Evolutionary conservation across 2,888 invertebrate species (phyloP).

Genomic region (Eulithis prunata): DNA sequence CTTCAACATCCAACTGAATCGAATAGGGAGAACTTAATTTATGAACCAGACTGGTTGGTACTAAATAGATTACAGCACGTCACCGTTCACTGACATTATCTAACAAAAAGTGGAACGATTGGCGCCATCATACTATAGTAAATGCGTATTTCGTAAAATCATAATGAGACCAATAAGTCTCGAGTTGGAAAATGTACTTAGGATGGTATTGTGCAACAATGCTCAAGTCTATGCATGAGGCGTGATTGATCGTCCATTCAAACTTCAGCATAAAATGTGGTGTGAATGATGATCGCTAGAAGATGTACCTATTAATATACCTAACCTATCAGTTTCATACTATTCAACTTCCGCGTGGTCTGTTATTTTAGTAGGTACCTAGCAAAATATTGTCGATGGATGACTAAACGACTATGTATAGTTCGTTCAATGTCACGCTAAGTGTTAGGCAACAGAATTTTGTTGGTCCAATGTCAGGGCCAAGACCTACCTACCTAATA

Average conservation of each 20-base stretch:
- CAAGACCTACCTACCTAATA: not conserved
- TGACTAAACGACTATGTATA: not conserved
- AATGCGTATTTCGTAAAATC: constrained; percentile 8
- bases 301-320: too few relatives aligned
- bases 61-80: constrained; percentile 12
- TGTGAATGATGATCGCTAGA: too few relatives aligned
- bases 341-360: not conserved
- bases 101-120: constrained; percentile 24
- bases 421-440: constrained; percentile 15
- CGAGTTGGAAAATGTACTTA: too few relatives aligned
- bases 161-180: too few relatives aligned
- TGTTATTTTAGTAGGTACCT: not conserved
- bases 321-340: too few relatives aligned
- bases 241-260: too few relatives aligned
- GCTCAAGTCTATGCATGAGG: too few relatives aligned
- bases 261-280: too few relatives aligned
- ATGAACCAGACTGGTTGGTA: constrained; percentile 9
- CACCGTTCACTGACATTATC: constrained; percentile 13
- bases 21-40: not conserved
- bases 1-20: too few relatives aligned
- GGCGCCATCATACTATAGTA: constrained; percentile 12
- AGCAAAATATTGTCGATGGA: not conserved
- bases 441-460: constrained; percentile 13
- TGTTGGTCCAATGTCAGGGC: constrained; percentile 21
- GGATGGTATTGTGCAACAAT: too few relatives aligned